Conservation (phyloP, 2,113 vertebrate genomes). For the Anarrhichthys ocellatus region DNA sequence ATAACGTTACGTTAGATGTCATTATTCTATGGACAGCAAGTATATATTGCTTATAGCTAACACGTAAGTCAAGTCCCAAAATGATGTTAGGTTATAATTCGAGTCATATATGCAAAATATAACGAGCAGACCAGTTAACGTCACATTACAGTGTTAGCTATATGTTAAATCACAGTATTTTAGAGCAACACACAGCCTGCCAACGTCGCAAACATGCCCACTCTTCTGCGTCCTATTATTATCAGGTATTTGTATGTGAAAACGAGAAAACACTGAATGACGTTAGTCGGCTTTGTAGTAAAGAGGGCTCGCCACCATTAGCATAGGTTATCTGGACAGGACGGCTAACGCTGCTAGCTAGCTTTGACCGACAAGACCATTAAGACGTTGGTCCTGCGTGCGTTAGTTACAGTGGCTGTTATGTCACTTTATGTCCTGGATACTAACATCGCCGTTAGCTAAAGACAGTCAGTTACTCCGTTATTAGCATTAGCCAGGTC, state of each 20-base stretch:
- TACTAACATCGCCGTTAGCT: background rate
- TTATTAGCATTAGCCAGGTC: conserved; percentile 43
- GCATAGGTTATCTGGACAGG: background rate
- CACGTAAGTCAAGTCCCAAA: background rate
- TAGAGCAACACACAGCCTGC: background rate
- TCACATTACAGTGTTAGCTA: conserved; percentile 33
- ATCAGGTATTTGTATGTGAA: background rate
- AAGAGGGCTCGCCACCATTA: background rate
- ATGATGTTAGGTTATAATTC: background rate
- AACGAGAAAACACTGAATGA: background rate
- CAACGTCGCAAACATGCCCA: background rate
- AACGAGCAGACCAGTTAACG: conserved; percentile 11
- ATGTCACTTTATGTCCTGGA: background rate
- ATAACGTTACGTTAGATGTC: background rate
- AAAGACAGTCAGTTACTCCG: background rate
- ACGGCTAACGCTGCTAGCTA: conserved; percentile 22
- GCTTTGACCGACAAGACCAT: background rate
- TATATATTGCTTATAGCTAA: no score
- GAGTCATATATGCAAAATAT: background rate
- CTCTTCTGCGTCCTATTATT: background rate
- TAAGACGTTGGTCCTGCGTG: accelerated
- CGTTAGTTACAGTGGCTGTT: background rate
- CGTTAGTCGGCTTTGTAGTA: background rate
- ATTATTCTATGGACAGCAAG: background rate
- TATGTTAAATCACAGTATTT: background rate